phyloP scores from a whole-genome alignment of 2,888 invertebrate species.

The Diabrotica balteata region DNA sequence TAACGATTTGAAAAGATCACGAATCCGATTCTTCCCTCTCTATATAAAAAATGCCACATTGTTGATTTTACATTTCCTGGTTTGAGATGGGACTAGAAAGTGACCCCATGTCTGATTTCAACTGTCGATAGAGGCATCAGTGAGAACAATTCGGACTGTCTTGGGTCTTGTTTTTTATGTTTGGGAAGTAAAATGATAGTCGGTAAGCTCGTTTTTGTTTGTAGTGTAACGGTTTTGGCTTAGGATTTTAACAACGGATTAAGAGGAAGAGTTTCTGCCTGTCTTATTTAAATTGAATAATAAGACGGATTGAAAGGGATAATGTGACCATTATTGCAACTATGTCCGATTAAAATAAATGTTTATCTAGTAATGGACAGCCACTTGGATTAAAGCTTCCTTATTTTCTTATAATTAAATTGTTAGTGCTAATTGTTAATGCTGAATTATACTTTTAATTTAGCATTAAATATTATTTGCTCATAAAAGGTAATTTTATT shows the following conservation, averaged over 20 bases:
- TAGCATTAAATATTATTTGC: no score
- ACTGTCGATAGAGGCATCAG: constrained; percentile 40
- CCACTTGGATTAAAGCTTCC: no score
- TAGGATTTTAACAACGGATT: neutral
- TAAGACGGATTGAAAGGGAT: no score
- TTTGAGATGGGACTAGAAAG: constrained; percentile 43
- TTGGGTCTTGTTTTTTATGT: constrained; percentile 33
- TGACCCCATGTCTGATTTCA: constrained; percentile 48
- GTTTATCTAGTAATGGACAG: no score
- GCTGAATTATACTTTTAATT: no score
- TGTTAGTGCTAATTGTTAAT: no score
- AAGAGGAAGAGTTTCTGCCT: no score
- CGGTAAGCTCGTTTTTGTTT: constrained; percentile 22
- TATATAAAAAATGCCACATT: constrained; percentile 51
- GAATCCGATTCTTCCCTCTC: constrained; percentile 37
- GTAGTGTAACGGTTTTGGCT: constrained; percentile 34
- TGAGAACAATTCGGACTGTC: constrained; percentile 39
- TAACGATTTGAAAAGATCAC: constrained; percentile 53
- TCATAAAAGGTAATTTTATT: no score
- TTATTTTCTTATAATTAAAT: no score
- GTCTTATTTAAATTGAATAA: no score
- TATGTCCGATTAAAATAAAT: no score
- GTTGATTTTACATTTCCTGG: constrained; percentile 51
- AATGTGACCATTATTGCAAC: no score
- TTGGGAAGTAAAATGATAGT: constrained; percentile 31